Percentiles rank a stretch among this genome's conserved stretches.
These are phyloP conservation scores for Oscheius sp. DNA, from an alignment of 2,888 invertebrate genomes.

Conservation along the genomic window DNA sequence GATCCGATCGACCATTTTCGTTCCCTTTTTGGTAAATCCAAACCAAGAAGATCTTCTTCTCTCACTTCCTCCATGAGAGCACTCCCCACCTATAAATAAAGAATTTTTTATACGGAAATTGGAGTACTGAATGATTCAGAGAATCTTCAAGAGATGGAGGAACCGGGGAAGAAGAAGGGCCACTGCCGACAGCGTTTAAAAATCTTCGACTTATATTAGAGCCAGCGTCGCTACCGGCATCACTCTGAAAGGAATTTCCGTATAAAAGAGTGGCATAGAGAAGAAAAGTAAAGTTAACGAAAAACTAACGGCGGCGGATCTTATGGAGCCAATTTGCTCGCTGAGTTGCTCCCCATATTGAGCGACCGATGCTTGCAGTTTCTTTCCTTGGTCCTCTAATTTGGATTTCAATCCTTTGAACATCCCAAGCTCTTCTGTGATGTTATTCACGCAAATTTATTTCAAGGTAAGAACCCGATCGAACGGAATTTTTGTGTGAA, in stretches of 20 bases:
- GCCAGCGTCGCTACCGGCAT: conserved; percentile 66
- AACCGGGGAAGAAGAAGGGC: not conserved
- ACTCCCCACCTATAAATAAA: conserved; percentile 38
- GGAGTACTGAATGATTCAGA: conserved; percentile 40
- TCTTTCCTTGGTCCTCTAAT: conserved; percentile 71
- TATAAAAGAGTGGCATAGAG: not conserved
- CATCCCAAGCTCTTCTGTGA: conserved; percentile 50
- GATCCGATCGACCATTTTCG: conserved; percentile 57
- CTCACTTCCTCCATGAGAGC: conserved; percentile 49
- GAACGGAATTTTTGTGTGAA: not conserved
- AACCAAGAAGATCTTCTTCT: conserved; percentile 60
- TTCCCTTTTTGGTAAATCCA: conserved; percentile 49
- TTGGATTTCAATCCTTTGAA: conserved; percentile 72
- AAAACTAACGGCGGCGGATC: conserved; percentile 56
- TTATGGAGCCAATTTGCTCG: conserved; percentile 62
- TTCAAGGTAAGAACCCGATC: not conserved
- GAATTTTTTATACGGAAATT: not conserved
- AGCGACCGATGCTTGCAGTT: conserved; percentile 61
- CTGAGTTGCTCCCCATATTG: conserved; percentile 68
- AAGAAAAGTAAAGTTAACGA: not conserved
- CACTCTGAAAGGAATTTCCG: conserved; percentile 53
- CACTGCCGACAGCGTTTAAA: conserved; percentile 24
- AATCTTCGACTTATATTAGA: conserved; percentile 49
- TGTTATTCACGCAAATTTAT: not conserved
- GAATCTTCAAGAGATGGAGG: conserved; percentile 24